Evolutionary conservation across 1,140 invertebrate species (phyloP).

Genomic region (Trypoxylus dichotomus): DNA sequence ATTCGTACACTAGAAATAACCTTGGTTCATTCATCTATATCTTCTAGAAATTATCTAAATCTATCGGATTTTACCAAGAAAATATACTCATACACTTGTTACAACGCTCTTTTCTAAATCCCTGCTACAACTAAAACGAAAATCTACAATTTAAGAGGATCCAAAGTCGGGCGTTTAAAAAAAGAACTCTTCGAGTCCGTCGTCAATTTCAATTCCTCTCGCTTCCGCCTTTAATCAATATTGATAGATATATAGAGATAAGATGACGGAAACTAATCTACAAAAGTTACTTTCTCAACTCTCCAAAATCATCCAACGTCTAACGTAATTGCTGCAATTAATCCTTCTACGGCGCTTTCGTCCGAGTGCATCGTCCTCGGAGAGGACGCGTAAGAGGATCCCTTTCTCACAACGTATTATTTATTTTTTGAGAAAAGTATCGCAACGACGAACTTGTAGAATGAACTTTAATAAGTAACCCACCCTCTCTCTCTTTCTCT

Average conservation of each 20-base stretch:
- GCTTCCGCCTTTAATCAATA: slow-evolving; percentile 1
- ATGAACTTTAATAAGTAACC: not conserved
- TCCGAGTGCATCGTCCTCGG: not conserved
- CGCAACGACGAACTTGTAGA: not conserved
- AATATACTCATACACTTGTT: too few species aligned
- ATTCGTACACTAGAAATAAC: too few species aligned
- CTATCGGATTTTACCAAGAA: too few species aligned
- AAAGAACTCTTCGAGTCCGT: too few species aligned
- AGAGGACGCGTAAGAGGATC: not conserved
- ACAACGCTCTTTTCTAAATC: too few species aligned
- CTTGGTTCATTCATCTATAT: too few species aligned
- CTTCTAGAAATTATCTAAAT: too few species aligned
- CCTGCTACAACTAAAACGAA: too few species aligned
- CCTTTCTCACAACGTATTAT: not conserved
- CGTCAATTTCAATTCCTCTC: too few species aligned
- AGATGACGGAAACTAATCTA: not conserved
- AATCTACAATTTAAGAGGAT: too few species aligned
- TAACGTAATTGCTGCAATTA: slow-evolving; percentile 9
- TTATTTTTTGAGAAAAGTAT: not conserved
- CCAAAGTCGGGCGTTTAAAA: too few species aligned
- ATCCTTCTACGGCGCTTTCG: not conserved
- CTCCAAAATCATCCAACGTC: not conserved
- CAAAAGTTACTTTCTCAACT: not conserved
- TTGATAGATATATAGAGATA: slow-evolving; percentile 15
- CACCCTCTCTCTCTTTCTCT: not conserved